These are phyloP conservation scores for Mustela lutreola DNA, from an alignment of 2,113 vertebrate genomes.

Conservation along the genomic window DNA sequence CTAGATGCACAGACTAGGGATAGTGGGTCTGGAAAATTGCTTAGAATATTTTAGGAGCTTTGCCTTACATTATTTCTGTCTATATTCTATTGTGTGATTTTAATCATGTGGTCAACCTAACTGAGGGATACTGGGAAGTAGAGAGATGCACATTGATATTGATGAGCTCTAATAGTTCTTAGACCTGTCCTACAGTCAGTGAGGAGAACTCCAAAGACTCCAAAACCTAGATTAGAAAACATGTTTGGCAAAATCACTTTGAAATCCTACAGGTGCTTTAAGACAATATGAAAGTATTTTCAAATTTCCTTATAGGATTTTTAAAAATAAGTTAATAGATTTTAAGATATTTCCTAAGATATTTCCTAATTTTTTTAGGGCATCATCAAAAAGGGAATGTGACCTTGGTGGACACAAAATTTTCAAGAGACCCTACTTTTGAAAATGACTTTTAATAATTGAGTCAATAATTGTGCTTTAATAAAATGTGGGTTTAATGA, in stretches of 20 bases:
- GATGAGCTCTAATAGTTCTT: background rate
- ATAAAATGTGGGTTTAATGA: background rate
- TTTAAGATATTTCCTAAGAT: background rate
- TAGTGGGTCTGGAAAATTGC: background rate
- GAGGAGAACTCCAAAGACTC: background rate
- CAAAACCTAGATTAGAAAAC: background rate
- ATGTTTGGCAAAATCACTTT: background rate
- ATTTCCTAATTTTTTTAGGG: background rate
- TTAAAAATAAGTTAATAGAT: background rate
- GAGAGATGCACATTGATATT: background rate
- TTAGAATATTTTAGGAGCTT: background rate
- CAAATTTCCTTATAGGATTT: background rate
- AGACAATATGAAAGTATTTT: background rate
- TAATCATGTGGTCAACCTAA: background rate
- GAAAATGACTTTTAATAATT: constrained; percentile 19
- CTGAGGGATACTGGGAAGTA: background rate
- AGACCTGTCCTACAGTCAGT: background rate
- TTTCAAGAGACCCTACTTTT: background rate
- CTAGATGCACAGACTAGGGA: background rate
- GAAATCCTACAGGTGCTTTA: background rate
- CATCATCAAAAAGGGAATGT: background rate
- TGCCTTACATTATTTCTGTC: background rate
- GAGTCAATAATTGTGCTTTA: background rate
- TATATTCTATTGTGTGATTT: background rate
- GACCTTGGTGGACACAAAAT: background rate